Percentiles rank a stretch among this genome's conserved stretches.
These are phyloP conservation scores for Pseudomyrmex pallidus DNA, from an alignment of 1,140 invertebrate species.

Conservation along the genomic window DNA sequence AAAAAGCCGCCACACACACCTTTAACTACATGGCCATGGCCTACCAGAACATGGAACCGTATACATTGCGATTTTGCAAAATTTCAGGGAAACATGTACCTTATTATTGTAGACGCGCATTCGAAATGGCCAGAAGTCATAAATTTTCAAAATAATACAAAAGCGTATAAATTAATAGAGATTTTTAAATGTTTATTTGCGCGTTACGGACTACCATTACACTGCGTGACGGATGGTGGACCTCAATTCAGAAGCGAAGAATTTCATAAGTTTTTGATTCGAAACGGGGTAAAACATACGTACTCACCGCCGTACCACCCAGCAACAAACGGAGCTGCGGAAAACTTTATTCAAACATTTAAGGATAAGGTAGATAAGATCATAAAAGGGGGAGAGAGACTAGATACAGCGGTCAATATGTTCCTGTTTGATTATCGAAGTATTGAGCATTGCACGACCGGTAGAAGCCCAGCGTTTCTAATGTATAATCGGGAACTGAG, in stretches of 20 bases:
- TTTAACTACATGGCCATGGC: slow-evolving; percentile 37
- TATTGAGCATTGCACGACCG: slow-evolving; percentile 38
- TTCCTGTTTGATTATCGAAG: slow-evolving; percentile 46
- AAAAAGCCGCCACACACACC: slow-evolving; percentile 29
- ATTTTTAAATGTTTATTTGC: slow-evolving; percentile 78
- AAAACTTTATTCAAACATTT: slow-evolving; percentile 49
- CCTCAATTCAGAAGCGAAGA: neutral
- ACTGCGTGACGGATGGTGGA: neutral
- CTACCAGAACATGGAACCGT: neutral
- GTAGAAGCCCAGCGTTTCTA: slow-evolving; percentile 4
- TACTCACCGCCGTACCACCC: slow-evolving; percentile 28
- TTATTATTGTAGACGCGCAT: neutral
- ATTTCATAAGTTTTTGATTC: slow-evolving; percentile 32
- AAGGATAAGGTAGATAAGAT: slow-evolving; percentile 49
- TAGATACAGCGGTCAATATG: slow-evolving; percentile 7
- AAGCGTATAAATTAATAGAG: slow-evolving; percentile 76
- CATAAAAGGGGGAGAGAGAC: slow-evolving; percentile 39
- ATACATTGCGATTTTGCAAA: neutral
- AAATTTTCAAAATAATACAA: neutral
- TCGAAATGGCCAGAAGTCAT: too few species aligned
- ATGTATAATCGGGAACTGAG: slow-evolving; percentile 35
- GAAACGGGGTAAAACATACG: slow-evolving; percentile 30
- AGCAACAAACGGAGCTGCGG: slow-evolving; percentile 45
- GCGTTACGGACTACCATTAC: neutral
- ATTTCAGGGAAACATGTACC: neutral